Evolutionary conservation across 2,113 vertebrate genomes (phyloP).

Genomic region (Mesitornis unicolor): DNA sequence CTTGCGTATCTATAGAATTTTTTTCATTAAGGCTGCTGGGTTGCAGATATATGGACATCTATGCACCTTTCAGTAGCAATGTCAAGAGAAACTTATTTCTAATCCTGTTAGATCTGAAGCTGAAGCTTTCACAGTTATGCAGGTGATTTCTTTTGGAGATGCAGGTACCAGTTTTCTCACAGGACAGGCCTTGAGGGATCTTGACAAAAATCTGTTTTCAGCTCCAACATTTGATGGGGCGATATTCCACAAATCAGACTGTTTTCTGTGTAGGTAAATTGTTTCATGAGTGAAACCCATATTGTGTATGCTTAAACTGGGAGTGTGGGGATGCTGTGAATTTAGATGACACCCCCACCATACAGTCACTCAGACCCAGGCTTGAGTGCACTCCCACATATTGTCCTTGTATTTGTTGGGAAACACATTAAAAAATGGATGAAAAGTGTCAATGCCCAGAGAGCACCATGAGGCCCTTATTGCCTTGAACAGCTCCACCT

Average conservation of each 20-base stretch:
- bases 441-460: neutral
- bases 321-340: neutral
- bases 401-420: neutral
- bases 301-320: neutral
- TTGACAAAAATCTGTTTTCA: neutral
- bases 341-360: neutral
- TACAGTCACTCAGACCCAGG: neutral
- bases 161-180: neutral
- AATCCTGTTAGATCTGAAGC: neutral
- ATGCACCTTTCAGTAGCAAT: neutral
- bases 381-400: fast-evolving
- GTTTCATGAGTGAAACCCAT: neutral
- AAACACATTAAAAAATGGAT: neutral
- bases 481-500: neutral
- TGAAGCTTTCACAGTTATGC: neutral
- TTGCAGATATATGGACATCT: neutral
- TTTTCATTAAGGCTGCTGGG: neutral
- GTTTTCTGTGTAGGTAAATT: neutral
- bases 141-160: neutral
- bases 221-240: neutral
- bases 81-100: neutral
- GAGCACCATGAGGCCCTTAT: neutral
- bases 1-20: neutral
- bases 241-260: neutral
- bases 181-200: neutral